These are phyloP conservation scores for Hymenochirus boettgeri DNA, from an alignment of 2,113 vertebrate species.

Conservation along the genomic window DNA sequence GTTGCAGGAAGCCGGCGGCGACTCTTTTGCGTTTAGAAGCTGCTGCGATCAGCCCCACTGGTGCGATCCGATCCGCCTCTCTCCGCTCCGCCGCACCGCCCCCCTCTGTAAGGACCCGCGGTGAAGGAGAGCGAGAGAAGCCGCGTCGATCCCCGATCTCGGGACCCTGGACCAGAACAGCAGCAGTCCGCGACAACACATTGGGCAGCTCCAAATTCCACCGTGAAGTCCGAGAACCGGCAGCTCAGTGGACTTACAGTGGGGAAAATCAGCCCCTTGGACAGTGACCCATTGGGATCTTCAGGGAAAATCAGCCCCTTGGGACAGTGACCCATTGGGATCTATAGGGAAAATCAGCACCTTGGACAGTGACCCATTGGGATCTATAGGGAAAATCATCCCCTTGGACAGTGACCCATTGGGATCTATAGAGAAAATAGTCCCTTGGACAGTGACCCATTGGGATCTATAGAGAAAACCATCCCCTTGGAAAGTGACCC, in stretches of 20 bases:
- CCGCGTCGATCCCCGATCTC: neutral
- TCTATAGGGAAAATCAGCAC: neutral
- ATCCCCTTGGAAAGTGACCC: neutral
- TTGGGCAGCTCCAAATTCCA: neutral
- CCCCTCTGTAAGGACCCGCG: neutral
- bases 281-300: neutral
- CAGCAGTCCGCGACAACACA: neutral
- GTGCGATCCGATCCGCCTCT: conserved; percentile 38
- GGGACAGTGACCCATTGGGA: neutral
- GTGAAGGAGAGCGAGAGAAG: too few relatives aligned
- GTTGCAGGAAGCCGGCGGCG: conserved; percentile 59
- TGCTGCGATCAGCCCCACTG: conserved; percentile 30
- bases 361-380: neutral
- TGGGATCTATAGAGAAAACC: neutral
- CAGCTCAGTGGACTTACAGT: neutral
- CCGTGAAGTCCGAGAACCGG: neutral
- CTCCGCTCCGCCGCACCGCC: neutral
- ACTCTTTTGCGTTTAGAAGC: conserved; percentile 41
- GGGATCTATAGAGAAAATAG: neutral
- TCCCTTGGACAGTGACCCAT: neutral
- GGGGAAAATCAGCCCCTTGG: neutral
- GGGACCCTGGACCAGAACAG: neutral
- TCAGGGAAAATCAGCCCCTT: neutral
- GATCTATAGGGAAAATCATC: neutral
- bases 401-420: neutral